phyloP scores from a whole-genome alignment of 2,113 vertebrate species.

The Bubo bubo region DNA sequence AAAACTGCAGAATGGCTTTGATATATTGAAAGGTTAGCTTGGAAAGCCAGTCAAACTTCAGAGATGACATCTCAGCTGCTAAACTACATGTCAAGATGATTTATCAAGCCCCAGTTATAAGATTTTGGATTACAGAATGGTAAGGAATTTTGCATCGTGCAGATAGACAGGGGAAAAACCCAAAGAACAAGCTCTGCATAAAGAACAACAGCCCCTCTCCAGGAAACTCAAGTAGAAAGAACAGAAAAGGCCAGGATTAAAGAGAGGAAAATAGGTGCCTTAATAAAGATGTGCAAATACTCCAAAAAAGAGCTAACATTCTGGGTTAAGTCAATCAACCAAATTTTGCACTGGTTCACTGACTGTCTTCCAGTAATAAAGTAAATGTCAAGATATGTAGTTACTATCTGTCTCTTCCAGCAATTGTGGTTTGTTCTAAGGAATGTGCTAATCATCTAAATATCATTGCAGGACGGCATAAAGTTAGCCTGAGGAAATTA shows the following conservation, averaged over 20 bases:
- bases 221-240: not conserved
- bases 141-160: not conserved
- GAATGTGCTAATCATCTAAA: not conserved
- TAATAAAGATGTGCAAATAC: not conserved
- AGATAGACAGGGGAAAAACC: not conserved
- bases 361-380: not conserved
- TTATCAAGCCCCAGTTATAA: not conserved
- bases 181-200: not conserved
- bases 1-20: not conserved
- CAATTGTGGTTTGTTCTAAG: not conserved
- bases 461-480: not conserved
- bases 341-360: not conserved
- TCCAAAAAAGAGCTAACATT: not conserved
- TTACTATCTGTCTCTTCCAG: not conserved
- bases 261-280: not conserved
- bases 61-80: not conserved
- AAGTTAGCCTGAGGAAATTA: not conserved
- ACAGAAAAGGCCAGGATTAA: not conserved
- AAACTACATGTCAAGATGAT: not conserved
- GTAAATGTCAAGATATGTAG: fast-evolving
- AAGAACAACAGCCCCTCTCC: not conserved
- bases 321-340: not conserved
- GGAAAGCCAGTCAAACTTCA: constrained; percentile 19
- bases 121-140: not conserved
- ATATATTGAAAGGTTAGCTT: constrained; percentile 19